phyloP scores from a whole-genome alignment of 2,113 vertebrate species.

The Gambusia holbrooki region DNA sequence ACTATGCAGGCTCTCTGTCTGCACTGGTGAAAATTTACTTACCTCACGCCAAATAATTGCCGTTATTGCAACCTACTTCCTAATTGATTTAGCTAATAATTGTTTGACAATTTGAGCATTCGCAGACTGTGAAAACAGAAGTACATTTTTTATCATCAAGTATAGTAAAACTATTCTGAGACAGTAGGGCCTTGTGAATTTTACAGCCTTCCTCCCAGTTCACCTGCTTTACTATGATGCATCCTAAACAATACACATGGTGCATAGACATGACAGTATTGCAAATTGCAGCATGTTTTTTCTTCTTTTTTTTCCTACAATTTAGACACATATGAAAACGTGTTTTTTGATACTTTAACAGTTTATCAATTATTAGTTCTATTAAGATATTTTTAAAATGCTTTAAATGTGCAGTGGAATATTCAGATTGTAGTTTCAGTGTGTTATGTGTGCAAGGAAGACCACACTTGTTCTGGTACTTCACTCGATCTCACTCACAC shows the following conservation, averaged over 20 bases:
- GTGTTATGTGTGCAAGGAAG: conserved; percentile 4
- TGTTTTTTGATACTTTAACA: neutral
- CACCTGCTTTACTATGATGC: neutral
- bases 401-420: neutral
- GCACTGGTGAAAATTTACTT: too few species aligned
- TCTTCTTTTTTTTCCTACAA: neutral
- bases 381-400: neutral
- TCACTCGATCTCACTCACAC: conserved; percentile 22
- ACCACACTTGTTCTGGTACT: conserved; percentile 3
- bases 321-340: neutral
- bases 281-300: neutral
- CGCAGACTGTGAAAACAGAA: too few species aligned
- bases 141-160: too few species aligned
- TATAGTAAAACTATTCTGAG: neutral
- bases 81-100: too few species aligned
- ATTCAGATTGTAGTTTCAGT: neutral
- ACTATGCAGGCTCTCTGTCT: too few species aligned
- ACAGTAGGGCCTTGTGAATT: neutral
- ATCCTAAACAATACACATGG: too few species aligned
- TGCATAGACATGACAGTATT: neutral
- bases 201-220: neutral
- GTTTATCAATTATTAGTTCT: neutral
- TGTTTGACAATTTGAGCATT: too few species aligned
- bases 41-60: too few species aligned
- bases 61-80: too few species aligned